Evolutionary conservation across 2,113 vertebrate species (phyloP).

Genomic region (Syrmaticus mikado): DNA sequence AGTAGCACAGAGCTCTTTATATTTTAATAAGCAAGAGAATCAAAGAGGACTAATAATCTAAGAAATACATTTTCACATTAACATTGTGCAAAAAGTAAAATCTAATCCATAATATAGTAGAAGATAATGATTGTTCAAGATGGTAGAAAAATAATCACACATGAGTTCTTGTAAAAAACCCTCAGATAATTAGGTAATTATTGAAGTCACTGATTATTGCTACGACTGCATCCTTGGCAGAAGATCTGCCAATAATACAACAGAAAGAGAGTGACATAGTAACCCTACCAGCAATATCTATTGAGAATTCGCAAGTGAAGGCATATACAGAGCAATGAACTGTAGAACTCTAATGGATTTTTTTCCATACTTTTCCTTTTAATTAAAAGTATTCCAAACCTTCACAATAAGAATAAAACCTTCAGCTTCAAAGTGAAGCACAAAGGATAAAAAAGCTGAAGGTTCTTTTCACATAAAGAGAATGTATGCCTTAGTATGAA

Average conservation of each 20-base stretch:
- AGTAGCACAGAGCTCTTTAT: not conserved
- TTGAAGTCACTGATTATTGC: not conserved
- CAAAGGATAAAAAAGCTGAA: not conserved
- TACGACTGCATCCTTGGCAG: not conserved
- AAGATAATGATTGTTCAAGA: not conserved
- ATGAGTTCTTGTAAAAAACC: not conserved
- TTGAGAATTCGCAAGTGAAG: not conserved
- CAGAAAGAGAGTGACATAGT: not conserved
- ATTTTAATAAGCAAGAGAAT: not conserved
- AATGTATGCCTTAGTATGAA: not conserved
- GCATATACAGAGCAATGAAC: not conserved
- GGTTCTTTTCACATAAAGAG: not conserved
- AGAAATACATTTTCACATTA: not conserved
- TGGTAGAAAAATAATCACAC: not conserved
- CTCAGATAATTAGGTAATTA: not conserved
- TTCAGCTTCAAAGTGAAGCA: not conserved
- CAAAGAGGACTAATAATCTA: not conserved
- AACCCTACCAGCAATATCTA: not conserved
- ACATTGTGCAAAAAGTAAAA: not conserved
- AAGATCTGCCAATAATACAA: not conserved
- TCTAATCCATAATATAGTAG: not conserved
- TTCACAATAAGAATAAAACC: not conserved
- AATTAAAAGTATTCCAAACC: not conserved
- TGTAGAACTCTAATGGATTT: not conserved
- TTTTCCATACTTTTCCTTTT: not conserved